Evolutionary conservation across 2,888 invertebrate species (phyloP).

Genomic region (Thumatha senex): DNA sequence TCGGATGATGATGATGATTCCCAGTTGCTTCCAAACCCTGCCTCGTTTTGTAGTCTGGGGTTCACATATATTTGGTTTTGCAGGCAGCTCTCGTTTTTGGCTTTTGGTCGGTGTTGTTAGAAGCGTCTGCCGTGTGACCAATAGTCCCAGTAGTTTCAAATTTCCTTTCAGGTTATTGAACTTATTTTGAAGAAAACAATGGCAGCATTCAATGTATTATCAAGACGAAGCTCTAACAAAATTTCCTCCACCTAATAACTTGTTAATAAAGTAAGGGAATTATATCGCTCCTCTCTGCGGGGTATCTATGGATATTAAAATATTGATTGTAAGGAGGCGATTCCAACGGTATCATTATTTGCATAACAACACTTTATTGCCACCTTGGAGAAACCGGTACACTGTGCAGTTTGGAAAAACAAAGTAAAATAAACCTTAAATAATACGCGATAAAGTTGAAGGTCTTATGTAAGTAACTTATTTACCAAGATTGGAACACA

Average conservation of each 20-base stretch:
- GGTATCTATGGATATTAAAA: constrained; percentile 39
- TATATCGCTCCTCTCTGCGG: constrained; percentile 15
- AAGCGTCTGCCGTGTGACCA: no score
- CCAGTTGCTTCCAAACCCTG: no score
- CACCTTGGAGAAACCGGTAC: constrained; percentile 17
- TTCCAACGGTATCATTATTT: constrained; percentile 31
- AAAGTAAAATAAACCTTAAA: constrained; percentile 4
- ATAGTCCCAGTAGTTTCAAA: no score
- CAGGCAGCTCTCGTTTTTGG: no score
- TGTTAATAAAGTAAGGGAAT: constrained; percentile 13
- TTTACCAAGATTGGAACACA: background rate
- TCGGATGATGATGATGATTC: no score
- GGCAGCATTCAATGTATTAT: no score
- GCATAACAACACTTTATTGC: constrained; percentile 44
- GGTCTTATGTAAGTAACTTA: background rate
- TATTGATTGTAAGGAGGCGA: constrained; percentile 34
- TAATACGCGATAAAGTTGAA: background rate
- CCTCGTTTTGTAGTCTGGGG: no score
- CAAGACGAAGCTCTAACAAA: background rate
- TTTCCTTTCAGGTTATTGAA: no score
- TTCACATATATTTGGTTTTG: no score
- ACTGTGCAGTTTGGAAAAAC: background rate
- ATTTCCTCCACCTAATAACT: constrained; percentile 1
- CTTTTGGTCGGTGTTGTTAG: no score
- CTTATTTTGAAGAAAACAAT: no score